These are phyloP conservation scores for Pyrrhia umbra DNA, from an alignment of 2,888 invertebrate species.

Conservation along the genomic window DNA sequence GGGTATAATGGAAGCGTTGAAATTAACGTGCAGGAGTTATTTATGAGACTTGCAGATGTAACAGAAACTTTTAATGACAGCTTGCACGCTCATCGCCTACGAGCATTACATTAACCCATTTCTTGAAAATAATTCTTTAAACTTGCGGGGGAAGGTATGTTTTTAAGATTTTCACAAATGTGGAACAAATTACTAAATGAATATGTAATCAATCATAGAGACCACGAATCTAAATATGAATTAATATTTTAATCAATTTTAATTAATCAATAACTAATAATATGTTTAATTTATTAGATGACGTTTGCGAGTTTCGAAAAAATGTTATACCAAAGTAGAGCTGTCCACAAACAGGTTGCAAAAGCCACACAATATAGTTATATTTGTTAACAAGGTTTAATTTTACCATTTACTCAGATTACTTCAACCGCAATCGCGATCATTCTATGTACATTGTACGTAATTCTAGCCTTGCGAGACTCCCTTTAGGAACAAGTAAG, in stretches of 20 bases:
- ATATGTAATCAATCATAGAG: constrained; percentile 26
- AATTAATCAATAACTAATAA: constrained; percentile 27
- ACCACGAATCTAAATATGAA: constrained; percentile 33
- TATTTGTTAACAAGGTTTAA: constrained; percentile 71
- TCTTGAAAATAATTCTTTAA: constrained; percentile 51
- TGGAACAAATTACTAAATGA: constrained; percentile 21
- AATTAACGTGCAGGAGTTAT: constrained; percentile 46
- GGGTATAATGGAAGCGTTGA: constrained; percentile 40
- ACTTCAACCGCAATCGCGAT: constrained; percentile 76
- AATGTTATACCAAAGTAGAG: constrained; percentile 21
- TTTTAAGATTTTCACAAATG: constrained; percentile 39
- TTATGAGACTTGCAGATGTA: constrained; percentile 59
- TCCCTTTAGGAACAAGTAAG: constrained; percentile 49
- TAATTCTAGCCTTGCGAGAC: constrained; percentile 70
- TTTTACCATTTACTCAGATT: constrained; percentile 78
- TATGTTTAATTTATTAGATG: constrained; percentile 30
- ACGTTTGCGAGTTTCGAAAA: constrained; percentile 10
- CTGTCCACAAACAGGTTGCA: constrained; percentile 59
- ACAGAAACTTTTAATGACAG: constrained; percentile 58
- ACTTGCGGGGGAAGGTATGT: constrained; percentile 24
- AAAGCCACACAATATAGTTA: constrained; percentile 61
- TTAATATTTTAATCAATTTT: constrained; percentile 30
- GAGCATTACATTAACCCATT: constrained; percentile 57
- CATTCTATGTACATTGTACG: constrained; percentile 69
- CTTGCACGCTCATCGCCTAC: constrained; percentile 52